Conservation (phyloP, 2,888 invertebrate species). For the Orthosia incerta region DNA sequence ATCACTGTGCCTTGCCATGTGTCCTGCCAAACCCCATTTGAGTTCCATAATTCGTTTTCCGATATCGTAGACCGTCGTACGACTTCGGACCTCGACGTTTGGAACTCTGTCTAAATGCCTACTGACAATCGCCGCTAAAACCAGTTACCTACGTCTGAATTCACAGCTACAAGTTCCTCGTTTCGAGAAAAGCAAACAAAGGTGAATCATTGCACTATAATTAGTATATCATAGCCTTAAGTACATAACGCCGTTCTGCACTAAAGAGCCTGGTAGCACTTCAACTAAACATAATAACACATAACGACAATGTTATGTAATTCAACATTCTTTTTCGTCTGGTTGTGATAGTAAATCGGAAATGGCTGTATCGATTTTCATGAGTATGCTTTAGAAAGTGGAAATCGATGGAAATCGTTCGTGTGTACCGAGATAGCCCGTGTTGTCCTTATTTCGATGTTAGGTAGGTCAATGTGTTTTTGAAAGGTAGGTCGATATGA, state of each 20-base stretch:
- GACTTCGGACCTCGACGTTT: too few relatives aligned
- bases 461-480: slow-evolving; percentile 9
- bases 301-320: neutral
- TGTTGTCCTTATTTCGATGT: neutral
- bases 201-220: slow-evolving; percentile 29
- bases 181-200: slow-evolving; percentile 7
- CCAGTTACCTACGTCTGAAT: too few relatives aligned
- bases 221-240: slow-evolving; percentile 14
- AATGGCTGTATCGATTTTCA: slow-evolving; percentile 13
- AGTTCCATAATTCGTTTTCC: too few relatives aligned
- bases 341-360: slow-evolving; percentile 12
- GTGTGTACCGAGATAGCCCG: neutral
- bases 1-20: too few relatives aligned
- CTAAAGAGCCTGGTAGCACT: slow-evolving; percentile 37
- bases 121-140: too few relatives aligned
- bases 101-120: too few relatives aligned
- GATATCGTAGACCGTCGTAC: too few relatives aligned
- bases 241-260: slow-evolving; percentile 29
- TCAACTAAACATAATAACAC: slow-evolving; percentile 1
- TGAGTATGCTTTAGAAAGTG: neutral
- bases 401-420: neutral
- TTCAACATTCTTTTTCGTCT: slow-evolving; percentile 22
- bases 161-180: neutral
- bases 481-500: neutral
- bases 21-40: too few relatives aligned